Evolutionary conservation across 2,888 invertebrate genomes (phyloP).

Genomic region (Dryococelus australis): DNA sequence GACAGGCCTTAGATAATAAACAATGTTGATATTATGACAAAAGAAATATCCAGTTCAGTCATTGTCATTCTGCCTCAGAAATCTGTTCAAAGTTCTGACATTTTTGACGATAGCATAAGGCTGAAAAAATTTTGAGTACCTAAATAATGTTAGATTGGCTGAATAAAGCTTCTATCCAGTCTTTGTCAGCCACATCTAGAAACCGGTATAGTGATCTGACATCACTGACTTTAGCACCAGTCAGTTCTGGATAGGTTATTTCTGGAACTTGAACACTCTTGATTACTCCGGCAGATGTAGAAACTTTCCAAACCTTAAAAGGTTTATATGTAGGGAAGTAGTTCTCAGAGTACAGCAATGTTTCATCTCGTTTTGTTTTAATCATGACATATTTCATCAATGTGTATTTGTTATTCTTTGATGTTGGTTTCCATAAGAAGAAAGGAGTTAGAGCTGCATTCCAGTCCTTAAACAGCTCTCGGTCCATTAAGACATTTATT

Average conservation of each 20-base stretch:
- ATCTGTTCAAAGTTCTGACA: neutral
- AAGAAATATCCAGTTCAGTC: neutral
- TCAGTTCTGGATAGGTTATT: slow-evolving; percentile 19
- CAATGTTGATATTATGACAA: neutral
- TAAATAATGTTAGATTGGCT: neutral
- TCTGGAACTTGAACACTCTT: neutral
- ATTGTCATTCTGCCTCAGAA: neutral
- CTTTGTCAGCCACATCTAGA: neutral
- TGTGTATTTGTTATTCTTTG: neutral
- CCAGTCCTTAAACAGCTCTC: neutral
- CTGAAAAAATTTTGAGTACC: neutral
- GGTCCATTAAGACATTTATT: neutral
- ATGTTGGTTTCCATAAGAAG: slow-evolving; percentile 23
- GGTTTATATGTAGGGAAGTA: too few relatives aligned
- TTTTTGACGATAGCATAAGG: neutral
- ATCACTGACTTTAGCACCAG: neutral
- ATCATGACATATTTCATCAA: slow-evolving; percentile 22
- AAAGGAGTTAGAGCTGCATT: neutral
- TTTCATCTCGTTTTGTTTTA: slow-evolving; percentile 11
- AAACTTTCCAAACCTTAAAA: neutral
- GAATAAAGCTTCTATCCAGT: neutral
- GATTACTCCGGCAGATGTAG: neutral
- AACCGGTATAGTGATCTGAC: neutral
- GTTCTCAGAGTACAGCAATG: slow-evolving; percentile 17
- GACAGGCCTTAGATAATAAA: neutral